Conservation (phyloP, 2,888 invertebrate species). For the Eupelmus urozonus region DNA sequence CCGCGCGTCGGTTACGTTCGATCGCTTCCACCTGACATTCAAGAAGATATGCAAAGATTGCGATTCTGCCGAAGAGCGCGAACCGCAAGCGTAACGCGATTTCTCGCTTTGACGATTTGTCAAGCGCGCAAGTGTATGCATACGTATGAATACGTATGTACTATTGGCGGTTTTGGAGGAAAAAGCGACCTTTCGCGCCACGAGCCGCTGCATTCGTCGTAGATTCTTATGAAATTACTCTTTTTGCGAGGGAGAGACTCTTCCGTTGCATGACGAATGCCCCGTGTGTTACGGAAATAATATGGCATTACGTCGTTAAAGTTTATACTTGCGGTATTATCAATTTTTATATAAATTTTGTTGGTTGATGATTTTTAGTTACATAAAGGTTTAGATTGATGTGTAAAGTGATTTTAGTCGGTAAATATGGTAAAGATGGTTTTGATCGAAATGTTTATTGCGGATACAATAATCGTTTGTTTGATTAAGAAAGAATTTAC, state of each 20-base stretch:
- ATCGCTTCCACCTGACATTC: constrained; percentile 30
- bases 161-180: background rate
- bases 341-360: background rate
- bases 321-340: background rate
- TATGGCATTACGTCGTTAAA: constrained; percentile 17
- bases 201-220: background rate
- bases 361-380: background rate
- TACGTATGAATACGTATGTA: background rate
- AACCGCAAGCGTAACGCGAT: background rate
- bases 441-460: background rate
- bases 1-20: constrained; percentile 21
- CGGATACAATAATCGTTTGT: too few species aligned
- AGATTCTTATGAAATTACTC: constrained; percentile 30
- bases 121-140: background rate
- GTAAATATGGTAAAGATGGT: too few species aligned
- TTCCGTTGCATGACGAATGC: constrained; percentile 29
- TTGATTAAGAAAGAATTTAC: too few species aligned
- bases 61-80: background rate
- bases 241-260: constrained; percentile 19
- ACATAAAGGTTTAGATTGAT: too few species aligned
- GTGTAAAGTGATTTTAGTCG: too few species aligned
- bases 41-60: constrained; percentile 43
- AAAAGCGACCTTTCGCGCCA: constrained; percentile 42
- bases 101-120: constrained; percentile 33
- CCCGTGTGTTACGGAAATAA: constrained; percentile 35